A percentile compares a stretch with the other conserved stretches of the same genome.
These are phyloP conservation scores for Cotesia glomerata DNA, from an alignment of 1,140 invertebrate genomes.

Conservation along the genomic window DNA sequence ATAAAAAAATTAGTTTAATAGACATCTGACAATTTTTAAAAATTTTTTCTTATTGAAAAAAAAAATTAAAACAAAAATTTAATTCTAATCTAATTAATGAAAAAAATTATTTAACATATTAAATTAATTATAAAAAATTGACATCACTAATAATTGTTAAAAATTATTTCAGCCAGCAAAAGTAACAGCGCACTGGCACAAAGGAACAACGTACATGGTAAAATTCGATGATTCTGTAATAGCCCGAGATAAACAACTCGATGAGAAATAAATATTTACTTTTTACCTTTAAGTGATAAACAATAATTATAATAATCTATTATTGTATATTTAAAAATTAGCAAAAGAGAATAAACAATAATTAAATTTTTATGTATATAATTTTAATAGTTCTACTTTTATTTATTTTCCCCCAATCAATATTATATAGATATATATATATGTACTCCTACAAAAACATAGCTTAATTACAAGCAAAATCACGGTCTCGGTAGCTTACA, in stretches of 20 bases:
- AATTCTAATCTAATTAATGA: too few relatives aligned
- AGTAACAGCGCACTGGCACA: slow-evolving; percentile 98
- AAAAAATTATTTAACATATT: too few relatives aligned
- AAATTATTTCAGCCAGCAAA: slow-evolving; percentile 82
- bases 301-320: slow-evolving; percentile 19
- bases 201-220: slow-evolving; percentile 98
- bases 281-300: background rate
- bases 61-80: too few relatives aligned
- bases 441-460: background rate
- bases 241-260: slow-evolving; percentile 88
- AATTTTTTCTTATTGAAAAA: too few relatives aligned
- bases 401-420: slow-evolving; percentile 10
- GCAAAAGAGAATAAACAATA: background rate
- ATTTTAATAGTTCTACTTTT: slow-evolving; percentile 17
- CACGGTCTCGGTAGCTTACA: slow-evolving; percentile 74
- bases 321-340: slow-evolving; percentile 2
- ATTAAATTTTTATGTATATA: slow-evolving; percentile 15
- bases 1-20: too few relatives aligned
- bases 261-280: slow-evolving; percentile 74
- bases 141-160: background rate
- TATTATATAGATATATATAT: slow-evolving; percentile 26
- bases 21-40: too few relatives aligned
- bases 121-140: too few relatives aligned
- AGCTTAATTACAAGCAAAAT: slow-evolving; percentile 66
- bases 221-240: slow-evolving; percentile 97